phyloP scores from a whole-genome alignment of 2,113 vertebrate genomes.

The Chrysochloris asiatica region DNA sequence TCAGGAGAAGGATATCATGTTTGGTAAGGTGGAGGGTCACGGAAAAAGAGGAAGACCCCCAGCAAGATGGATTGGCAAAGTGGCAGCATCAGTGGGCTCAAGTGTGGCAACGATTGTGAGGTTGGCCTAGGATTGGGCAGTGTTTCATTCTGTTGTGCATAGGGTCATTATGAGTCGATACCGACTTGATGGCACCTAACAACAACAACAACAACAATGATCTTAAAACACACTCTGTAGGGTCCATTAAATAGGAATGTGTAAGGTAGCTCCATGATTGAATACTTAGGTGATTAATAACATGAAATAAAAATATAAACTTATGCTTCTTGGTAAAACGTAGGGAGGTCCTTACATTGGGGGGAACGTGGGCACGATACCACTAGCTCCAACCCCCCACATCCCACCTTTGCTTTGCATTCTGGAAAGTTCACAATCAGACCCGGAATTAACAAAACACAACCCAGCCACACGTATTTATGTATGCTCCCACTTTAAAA shows the following conservation, averaged over 20 bases:
- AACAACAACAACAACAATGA: no score
- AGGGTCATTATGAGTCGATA: no score
- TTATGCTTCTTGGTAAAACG: neutral
- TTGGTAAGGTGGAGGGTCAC: no score
- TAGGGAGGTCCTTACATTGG: neutral
- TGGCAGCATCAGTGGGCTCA: no score
- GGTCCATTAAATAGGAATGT: neutral
- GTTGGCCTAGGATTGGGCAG: no score
- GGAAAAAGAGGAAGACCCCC: no score
- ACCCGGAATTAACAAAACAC: neutral
- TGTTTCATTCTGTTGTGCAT: no score
- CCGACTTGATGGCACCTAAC: no score
- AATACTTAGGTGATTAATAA: neutral
- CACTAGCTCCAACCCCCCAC: no score
- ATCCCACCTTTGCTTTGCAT: neutral
- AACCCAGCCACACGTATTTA: neutral
- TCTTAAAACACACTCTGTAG: neutral
- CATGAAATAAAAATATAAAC: neutral
- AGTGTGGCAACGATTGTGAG: no score
- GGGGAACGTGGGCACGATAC: neutral
- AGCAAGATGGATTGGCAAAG: no score
- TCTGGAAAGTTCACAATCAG: conserved; percentile 20
- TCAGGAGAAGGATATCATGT: no score
- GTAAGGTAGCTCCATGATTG: neutral
- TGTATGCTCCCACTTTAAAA: neutral